Evolutionary conservation across 2,888 invertebrate species (phyloP).

Genomic region (Spodoptera exigua): DNA sequence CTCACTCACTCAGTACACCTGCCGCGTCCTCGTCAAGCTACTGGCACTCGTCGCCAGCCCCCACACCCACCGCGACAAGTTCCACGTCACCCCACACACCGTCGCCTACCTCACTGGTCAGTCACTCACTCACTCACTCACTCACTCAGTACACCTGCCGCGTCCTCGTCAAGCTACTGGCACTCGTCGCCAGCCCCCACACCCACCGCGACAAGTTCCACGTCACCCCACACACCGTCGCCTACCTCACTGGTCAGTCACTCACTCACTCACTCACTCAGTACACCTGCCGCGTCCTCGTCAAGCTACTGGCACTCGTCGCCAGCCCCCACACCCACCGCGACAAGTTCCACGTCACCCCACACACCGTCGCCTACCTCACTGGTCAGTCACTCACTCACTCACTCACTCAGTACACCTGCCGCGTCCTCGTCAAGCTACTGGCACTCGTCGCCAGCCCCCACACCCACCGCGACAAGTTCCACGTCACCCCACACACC

Average conservation of each 20-base stretch:
- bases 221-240: slow-evolving; percentile 92
- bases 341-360: slow-evolving; percentile 90
- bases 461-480: too few relatives aligned
- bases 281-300: slow-evolving; percentile 95
- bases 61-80: slow-evolving; percentile 44
- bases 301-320: slow-evolving; percentile 95
- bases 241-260: slow-evolving; percentile 78
- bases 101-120: slow-evolving; percentile 97
- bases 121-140: slow-evolving; percentile 33
- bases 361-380: slow-evolving; percentile 97
- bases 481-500: slow-evolving; percentile 90
- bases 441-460: too few relatives aligned
- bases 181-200: too few relatives aligned
- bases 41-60: slow-evolving; percentile 95
- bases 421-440: too few relatives aligned
- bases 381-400: slow-evolving; percentile 89
- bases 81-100: slow-evolving; percentile 94
- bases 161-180: too few relatives aligned
- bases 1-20: slow-evolving; percentile 84
- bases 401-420: too few relatives aligned
- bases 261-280: too few relatives aligned
- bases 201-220: too few relatives aligned
- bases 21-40: slow-evolving; percentile 96
- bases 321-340: slow-evolving; percentile 89
- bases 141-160: too few relatives aligned